Percentiles rank a stretch among this genome's conserved stretches.
phyloP scores from a whole-genome alignment of 2,888 invertebrate genomes.

The Drosophila kuntzei region DNA sequence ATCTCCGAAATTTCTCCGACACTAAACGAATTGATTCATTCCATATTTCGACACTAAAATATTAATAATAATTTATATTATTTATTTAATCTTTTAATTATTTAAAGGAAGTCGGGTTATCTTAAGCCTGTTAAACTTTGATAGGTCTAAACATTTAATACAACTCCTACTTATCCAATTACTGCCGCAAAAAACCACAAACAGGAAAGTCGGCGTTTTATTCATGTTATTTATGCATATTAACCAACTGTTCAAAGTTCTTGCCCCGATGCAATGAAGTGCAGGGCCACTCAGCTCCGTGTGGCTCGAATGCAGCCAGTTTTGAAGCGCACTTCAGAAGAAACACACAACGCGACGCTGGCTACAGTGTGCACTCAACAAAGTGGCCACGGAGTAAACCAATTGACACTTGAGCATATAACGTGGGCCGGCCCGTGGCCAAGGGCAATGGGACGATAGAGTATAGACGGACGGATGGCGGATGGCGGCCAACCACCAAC shows the following conservation, averaged over 20 bases:
- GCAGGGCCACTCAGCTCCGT: conserved; percentile 17
- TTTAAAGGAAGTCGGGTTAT: neutral
- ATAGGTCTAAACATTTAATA: conserved; percentile 36
- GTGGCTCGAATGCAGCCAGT: conserved; percentile 31
- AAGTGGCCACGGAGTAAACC: conserved; percentile 74
- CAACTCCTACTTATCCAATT: conserved; percentile 55
- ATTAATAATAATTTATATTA: too few relatives aligned
- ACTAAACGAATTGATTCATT: too few relatives aligned
- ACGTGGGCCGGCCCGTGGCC: conserved; percentile 26
- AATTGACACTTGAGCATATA: conserved; percentile 73
- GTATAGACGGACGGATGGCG: conserved; percentile 11
- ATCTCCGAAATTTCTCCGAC: too few relatives aligned
- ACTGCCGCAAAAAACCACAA: conserved; percentile 43
- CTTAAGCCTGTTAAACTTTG: neutral
- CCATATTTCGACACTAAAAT: too few relatives aligned
- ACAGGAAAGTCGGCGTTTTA: conserved; percentile 23
- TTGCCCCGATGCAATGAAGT: conserved; percentile 34
- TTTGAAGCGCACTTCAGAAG: conserved; percentile 44
- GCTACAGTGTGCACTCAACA: conserved; percentile 66
- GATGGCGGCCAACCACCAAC: conserved; percentile 49
- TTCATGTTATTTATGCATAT: conserved; percentile 55
- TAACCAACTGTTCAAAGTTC: conserved; percentile 35
- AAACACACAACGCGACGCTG: conserved; percentile 32
- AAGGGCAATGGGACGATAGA: conserved; percentile 18
- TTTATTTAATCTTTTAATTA: neutral